These are phyloP conservation scores for Maniola hyperantus DNA, from an alignment of 2,888 invertebrate species.

Conservation along the genomic window DNA sequence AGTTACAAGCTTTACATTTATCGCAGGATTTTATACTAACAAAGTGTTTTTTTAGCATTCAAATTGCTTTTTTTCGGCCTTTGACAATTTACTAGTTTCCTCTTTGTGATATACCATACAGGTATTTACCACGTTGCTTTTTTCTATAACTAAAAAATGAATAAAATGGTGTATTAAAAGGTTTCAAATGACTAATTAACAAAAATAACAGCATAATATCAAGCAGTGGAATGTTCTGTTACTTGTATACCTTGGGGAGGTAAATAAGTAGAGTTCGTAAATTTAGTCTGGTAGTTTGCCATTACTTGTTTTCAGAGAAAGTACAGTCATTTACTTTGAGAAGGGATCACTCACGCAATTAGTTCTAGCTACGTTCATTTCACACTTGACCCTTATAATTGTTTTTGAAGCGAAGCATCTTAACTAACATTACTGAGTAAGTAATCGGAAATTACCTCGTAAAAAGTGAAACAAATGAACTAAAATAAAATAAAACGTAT, in stretches of 20 bases:
- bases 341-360: slow-evolving; percentile 2
- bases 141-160: neutral
- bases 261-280: neutral
- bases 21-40: slow-evolving; percentile 15
- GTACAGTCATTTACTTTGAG: neutral
- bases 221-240: neutral
- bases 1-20: slow-evolving; percentile 19
- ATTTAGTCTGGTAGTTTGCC: neutral
- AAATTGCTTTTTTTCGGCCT: slow-evolving; percentile 13
- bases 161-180: neutral
- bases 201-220: neutral
- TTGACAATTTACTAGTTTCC: slow-evolving; percentile 6
- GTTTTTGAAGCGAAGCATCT: too few species aligned
- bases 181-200: neutral
- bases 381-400: neutral
- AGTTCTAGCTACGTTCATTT: neutral
- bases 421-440: too few species aligned
- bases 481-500: too few species aligned
- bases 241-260: neutral
- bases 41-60: slow-evolving; percentile 13
- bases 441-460: too few species aligned
- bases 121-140: neutral
- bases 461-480: too few species aligned
- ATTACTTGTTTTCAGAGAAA: neutral
- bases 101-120: neutral